Conservation (phyloP, 2,797 vertebrate species). For the Gastrophryne carolinensis region DNA sequence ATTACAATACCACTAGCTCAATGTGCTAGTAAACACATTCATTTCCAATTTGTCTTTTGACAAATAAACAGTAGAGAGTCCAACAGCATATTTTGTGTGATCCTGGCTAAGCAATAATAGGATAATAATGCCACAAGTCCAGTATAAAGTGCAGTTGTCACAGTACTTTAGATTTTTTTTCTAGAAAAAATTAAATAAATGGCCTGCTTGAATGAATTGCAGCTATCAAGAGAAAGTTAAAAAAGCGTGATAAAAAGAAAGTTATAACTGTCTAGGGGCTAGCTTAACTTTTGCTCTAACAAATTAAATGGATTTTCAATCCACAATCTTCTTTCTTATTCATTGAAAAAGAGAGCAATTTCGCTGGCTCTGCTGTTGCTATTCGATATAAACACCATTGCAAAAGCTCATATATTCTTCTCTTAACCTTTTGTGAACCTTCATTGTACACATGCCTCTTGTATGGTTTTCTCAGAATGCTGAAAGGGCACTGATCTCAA, state of each 20-base stretch:
- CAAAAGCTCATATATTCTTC: slow-evolving; percentile 47
- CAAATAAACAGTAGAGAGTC: slow-evolving; percentile 27
- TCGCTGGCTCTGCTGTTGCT: slow-evolving; percentile 42
- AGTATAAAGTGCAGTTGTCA: slow-evolving; percentile 22
- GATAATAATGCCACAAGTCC: slow-evolving; percentile 34
- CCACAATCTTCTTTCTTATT: slow-evolving; percentile 54
- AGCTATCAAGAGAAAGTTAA: slow-evolving; percentile 45
- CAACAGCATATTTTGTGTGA: slow-evolving; percentile 2
- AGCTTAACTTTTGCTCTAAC: slow-evolving; percentile 53
- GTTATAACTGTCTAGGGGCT: slow-evolving; percentile 49
- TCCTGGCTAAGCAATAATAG: background rate
- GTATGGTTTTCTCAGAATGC: slow-evolving; percentile 43
- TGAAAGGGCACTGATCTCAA: slow-evolving; percentile 44
- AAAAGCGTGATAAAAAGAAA: slow-evolving; percentile 43
- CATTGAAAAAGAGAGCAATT: slow-evolving; percentile 53
- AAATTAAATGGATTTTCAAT: slow-evolving; percentile 54
- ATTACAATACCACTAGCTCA: background rate
- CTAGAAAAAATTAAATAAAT: slow-evolving; percentile 3
- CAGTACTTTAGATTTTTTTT: slow-evolving; percentile 3
- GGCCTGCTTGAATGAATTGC: slow-evolving; percentile 14
- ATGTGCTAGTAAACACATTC: slow-evolving; percentile 1
- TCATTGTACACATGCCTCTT: slow-evolving; percentile 49
- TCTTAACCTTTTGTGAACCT: slow-evolving; percentile 51
- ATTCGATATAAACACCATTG: slow-evolving; percentile 51
- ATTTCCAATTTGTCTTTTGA: slow-evolving; percentile 1